Evolutionary conservation across 64 coral and sea anemone genomes (phyloP).

Genomic region (Dendronephthya gigantea): DNA sequence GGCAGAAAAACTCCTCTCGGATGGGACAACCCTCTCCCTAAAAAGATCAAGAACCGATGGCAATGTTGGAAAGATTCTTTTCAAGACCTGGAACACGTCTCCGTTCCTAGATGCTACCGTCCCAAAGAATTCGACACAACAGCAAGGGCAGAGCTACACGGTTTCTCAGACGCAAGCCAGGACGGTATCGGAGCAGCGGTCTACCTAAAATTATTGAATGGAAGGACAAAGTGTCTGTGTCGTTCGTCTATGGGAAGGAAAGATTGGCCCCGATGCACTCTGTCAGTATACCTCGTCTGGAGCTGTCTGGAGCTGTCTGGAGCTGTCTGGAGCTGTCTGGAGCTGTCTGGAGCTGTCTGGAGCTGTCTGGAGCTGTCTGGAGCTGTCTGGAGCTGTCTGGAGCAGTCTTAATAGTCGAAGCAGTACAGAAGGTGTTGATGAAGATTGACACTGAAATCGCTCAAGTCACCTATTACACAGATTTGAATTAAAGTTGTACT

Average conservation of each 20-base stretch:
- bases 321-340: too few relatives aligned
- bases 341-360: too few relatives aligned
- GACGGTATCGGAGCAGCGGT: slow-evolving; percentile 22
- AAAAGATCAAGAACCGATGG: background rate
- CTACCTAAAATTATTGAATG: background rate
- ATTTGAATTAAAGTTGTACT: slow-evolving; percentile 30
- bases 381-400: too few relatives aligned
- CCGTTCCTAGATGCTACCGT: slow-evolving; percentile 9
- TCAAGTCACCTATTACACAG: slow-evolving; percentile 29
- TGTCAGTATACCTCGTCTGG: too few relatives aligned
- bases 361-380: too few relatives aligned
- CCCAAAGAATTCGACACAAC: background rate
- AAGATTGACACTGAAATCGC: slow-evolving; percentile 16
- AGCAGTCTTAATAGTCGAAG: background rate
- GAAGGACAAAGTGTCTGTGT: background rate
- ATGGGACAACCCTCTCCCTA: slow-evolving; percentile 25
- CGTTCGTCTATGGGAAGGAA: background rate
- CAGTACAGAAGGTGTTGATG: slow-evolving; percentile 19
- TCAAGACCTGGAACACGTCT: background rate
- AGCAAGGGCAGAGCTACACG: slow-evolving; percentile 10
- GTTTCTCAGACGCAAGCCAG: slow-evolving; percentile 15
- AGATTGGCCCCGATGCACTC: background rate
- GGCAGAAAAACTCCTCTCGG: background rate
- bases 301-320: too few relatives aligned
- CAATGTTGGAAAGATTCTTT: slow-evolving; percentile 18